phyloP scores from a whole-genome alignment of 2,113 vertebrate genomes.

The Mormoops blainvillei region DNA sequence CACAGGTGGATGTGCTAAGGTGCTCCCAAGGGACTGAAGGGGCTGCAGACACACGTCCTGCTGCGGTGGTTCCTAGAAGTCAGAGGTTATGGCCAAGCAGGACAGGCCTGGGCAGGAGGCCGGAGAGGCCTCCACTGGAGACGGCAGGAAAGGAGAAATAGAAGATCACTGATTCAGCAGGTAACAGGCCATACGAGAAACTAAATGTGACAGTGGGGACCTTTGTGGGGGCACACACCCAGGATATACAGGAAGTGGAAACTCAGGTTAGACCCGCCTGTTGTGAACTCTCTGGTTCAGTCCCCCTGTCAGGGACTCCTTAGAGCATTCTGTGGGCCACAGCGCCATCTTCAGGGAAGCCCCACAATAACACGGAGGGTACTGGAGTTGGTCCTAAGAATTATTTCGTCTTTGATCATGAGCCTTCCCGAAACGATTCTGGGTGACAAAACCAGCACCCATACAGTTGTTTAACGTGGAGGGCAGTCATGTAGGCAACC shows the following conservation, averaged over 20 bases:
- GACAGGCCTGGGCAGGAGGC: neutral
- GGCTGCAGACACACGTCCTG: neutral
- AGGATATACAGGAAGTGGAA: neutral
- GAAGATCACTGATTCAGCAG: neutral
- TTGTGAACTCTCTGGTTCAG: neutral
- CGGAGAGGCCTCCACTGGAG: neutral
- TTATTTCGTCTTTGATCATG: too few relatives aligned
- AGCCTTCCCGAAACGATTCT: neutral
- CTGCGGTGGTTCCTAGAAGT: neutral
- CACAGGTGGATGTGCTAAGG: neutral
- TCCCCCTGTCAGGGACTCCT: rapidly evolving
- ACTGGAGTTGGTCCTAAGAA: neutral
- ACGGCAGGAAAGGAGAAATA: neutral
- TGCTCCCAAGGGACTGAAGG: neutral
- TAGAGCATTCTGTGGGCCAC: neutral
- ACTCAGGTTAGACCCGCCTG: neutral
- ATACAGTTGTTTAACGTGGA: neutral
- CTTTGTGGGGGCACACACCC: neutral
- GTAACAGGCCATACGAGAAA: neutral
- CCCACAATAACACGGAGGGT: rapidly evolving
- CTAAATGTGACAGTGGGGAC: neutral
- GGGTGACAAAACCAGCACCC: neutral
- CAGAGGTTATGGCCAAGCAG: neutral
- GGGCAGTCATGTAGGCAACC: neutral
- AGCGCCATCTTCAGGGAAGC: constrained; percentile 28